Conservation (phyloP, 2,797 vertebrate species). For the Sebastolobus alascanus region DNA sequence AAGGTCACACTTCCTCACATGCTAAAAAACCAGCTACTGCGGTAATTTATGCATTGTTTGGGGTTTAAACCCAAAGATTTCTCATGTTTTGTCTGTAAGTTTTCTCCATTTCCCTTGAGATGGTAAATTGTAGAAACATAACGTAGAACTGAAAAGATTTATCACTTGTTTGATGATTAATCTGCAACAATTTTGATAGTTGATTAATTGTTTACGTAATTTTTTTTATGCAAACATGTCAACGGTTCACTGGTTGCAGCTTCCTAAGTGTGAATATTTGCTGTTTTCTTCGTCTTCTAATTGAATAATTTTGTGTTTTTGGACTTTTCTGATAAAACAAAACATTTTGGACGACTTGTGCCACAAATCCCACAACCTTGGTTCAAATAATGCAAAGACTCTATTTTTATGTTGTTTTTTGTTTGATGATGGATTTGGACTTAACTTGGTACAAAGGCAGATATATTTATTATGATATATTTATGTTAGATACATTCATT, state of each 20-base stretch:
- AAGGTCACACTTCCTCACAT: background rate
- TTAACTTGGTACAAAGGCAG: background rate
- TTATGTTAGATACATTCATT: too few relatives aligned
- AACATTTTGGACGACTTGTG: background rate
- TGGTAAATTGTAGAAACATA: background rate
- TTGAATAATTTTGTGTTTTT: background rate
- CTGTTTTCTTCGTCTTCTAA: background rate
- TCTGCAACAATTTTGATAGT: background rate
- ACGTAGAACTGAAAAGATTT: background rate
- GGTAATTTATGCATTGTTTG: slow-evolving; percentile 7
- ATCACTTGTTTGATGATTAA: background rate
- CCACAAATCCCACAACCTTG: too few relatives aligned
- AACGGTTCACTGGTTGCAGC: background rate
- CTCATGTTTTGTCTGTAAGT: background rate
- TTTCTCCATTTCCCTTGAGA: background rate
- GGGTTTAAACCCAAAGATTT: slow-evolving; percentile 1
- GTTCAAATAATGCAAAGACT: too few relatives aligned
- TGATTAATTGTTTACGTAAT: background rate
- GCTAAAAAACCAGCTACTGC: slow-evolving; percentile 1
- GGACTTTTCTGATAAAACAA: background rate
- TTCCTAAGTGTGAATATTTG: background rate
- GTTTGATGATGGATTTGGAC: background rate
- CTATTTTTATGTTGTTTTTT: background rate
- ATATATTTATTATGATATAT: background rate
- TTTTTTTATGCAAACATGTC: background rate